Evolutionary conservation across 2,888 invertebrate genomes (phyloP).

Genomic region (Drepana falcataria): DNA sequence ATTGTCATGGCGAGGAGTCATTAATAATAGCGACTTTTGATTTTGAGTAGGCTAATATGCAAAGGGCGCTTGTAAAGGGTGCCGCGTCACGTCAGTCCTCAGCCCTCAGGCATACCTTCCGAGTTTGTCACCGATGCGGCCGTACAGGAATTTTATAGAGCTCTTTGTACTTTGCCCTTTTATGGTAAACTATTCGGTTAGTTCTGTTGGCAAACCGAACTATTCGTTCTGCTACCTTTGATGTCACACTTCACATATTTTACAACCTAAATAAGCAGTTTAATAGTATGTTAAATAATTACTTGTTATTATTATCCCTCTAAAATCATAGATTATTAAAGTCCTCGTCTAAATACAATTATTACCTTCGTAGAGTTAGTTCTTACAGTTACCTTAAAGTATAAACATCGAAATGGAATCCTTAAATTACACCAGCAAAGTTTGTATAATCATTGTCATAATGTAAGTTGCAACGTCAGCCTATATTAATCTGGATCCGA

Average conservation of each 20-base stretch:
- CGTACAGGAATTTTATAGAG: slow-evolving; percentile 72
- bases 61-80: slow-evolving; percentile 64
- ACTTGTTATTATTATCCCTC: too few relatives aligned
- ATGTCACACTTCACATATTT: slow-evolving; percentile 22
- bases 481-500: slow-evolving; percentile 75
- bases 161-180: slow-evolving; percentile 74
- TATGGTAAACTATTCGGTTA: slow-evolving; percentile 67
- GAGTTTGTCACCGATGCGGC: slow-evolving; percentile 74
- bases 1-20: slow-evolving; percentile 72
- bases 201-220: slow-evolving; percentile 59
- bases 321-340: too few relatives aligned
- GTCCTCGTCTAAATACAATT: background rate
- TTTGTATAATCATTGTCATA: slow-evolving; percentile 47
- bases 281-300: background rate
- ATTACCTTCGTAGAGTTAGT: background rate
- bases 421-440: slow-evolving; percentile 11
- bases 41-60: slow-evolving; percentile 75
- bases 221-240: slow-evolving; percentile 63
- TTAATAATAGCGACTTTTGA: slow-evolving; percentile 77
- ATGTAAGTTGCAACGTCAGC: slow-evolving; percentile 74
- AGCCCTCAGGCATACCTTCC: slow-evolving; percentile 67
- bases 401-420: background rate
- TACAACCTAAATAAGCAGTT: background rate
- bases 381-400: background rate
- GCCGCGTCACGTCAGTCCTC: slow-evolving; percentile 61